These are phyloP conservation scores for Conchocele bisecta DNA, from an alignment of 2,888 invertebrate species.

Conservation along the genomic window DNA sequence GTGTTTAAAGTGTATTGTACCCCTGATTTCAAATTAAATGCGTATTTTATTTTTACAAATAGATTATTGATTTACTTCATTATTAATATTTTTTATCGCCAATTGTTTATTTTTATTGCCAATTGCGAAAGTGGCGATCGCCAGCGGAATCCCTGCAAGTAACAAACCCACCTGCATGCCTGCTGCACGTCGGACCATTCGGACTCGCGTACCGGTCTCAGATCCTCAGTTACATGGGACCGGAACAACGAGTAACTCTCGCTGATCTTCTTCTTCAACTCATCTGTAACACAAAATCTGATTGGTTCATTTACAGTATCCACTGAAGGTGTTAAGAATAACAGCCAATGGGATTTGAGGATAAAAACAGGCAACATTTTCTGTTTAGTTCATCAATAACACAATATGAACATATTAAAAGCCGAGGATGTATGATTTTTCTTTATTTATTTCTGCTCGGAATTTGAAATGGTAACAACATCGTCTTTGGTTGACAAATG, in stretches of 20 bases:
- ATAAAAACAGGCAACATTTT: background rate
- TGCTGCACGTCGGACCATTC: conserved; percentile 81
- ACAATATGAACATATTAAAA: background rate
- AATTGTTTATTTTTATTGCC: no score
- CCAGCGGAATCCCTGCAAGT: no score
- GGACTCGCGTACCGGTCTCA: conserved; percentile 74
- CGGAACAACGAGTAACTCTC: conserved; percentile 83
- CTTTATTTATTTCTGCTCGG: no score
- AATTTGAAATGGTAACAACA: no score
- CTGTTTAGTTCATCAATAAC: background rate
- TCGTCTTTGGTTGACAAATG: no score
- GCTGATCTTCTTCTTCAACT: conserved; percentile 84
- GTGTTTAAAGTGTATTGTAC: no score
- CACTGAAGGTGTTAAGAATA: background rate
- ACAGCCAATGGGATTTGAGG: background rate
- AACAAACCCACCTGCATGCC: conserved; percentile 78
- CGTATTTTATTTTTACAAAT: no score
- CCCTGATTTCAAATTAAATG: no score
- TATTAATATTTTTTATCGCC: no score
- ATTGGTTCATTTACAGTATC: background rate
- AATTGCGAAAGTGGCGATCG: no score
- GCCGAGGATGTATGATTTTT: no score
- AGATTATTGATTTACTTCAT: no score
- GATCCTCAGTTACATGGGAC: conserved; percentile 82
- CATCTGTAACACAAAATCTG: conserved; percentile 76